phyloP scores from a whole-genome alignment of 1,140 invertebrate genomes.

The Acyrthosiphon pisum region DNA sequence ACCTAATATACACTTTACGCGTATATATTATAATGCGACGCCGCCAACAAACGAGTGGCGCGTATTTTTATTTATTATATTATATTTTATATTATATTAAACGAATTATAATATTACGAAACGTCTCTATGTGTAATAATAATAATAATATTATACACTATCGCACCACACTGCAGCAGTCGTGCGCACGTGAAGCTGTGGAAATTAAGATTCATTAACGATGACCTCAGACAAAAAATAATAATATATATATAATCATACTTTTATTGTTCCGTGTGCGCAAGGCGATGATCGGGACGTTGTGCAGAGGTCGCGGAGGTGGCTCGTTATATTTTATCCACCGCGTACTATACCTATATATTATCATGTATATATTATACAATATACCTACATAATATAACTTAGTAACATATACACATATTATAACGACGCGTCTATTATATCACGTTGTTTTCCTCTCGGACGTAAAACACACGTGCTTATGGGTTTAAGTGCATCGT shows the following conservation, averaged over 20 bases:
- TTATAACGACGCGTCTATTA: background rate
- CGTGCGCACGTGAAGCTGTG: background rate
- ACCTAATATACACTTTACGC: background rate
- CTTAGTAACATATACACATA: background rate
- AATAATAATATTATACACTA: background rate
- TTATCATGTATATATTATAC: background rate
- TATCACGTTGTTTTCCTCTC: background rate
- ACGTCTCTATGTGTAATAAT: background rate
- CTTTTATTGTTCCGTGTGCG: background rate
- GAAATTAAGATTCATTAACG: background rate
- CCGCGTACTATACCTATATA: no score
- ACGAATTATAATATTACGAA: conserved; percentile 9
- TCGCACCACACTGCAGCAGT: background rate
- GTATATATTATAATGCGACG: background rate
- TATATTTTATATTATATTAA: background rate
- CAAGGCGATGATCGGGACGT: background rate
- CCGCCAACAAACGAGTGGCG: background rate
- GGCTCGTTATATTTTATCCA: background rate
- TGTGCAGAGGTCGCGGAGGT: background rate
- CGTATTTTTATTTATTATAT: background rate
- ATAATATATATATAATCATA: background rate
- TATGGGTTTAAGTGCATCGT: background rate
- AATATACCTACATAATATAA: background rate
- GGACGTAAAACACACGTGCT: background rate
- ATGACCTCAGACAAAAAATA: background rate